phyloP scores from a whole-genome alignment of 2,888 invertebrate species.

The Lymantria monacha region DNA sequence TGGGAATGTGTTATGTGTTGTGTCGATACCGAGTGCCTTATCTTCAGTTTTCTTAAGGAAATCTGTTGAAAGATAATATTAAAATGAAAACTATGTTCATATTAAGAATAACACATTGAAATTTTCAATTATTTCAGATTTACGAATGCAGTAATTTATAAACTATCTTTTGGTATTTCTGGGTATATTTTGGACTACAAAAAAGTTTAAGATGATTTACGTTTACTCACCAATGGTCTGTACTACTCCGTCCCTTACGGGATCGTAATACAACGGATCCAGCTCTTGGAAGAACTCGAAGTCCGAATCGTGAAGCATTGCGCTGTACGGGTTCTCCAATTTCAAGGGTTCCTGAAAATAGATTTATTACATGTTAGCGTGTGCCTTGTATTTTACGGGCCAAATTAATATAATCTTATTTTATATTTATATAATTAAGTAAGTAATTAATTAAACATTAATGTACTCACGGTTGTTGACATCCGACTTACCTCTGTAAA shows the following conservation, averaged over 20 bases:
- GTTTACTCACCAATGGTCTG: slow-evolving; percentile 69
- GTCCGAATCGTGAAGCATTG: slow-evolving; percentile 77
- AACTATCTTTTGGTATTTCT: too few relatives aligned
- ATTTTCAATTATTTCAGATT: not conserved
- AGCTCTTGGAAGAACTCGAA: slow-evolving; percentile 88
- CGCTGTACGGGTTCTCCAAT: slow-evolving; percentile 66
- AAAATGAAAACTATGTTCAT: not conserved
- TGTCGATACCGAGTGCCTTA: slow-evolving; percentile 69
- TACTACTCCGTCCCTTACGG: slow-evolving; percentile 74
- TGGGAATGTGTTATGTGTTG: slow-evolving; percentile 70
- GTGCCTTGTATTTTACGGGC: slow-evolving; percentile 26
- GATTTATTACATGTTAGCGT: slow-evolving; percentile 47
- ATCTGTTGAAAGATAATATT: slow-evolving; percentile 42
- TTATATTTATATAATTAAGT: slow-evolving; percentile 31
- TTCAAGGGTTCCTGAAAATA: slow-evolving; percentile 73
- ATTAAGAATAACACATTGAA: not conserved
- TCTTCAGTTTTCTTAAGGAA: slow-evolving; percentile 55
- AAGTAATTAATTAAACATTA: slow-evolving; percentile 39
- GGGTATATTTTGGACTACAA: too few relatives aligned
- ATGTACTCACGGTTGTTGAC: slow-evolving; percentile 63
- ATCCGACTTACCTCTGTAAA: slow-evolving; percentile 70
- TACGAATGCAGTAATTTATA: too few relatives aligned
- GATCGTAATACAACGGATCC: slow-evolving; percentile 82
- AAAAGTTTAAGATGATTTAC: too few relatives aligned
- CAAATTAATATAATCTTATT: slow-evolving; percentile 54